These are phyloP conservation scores for Festucalex cinctus DNA, from an alignment of 2,113 vertebrate genomes.

Conservation along the genomic window DNA sequence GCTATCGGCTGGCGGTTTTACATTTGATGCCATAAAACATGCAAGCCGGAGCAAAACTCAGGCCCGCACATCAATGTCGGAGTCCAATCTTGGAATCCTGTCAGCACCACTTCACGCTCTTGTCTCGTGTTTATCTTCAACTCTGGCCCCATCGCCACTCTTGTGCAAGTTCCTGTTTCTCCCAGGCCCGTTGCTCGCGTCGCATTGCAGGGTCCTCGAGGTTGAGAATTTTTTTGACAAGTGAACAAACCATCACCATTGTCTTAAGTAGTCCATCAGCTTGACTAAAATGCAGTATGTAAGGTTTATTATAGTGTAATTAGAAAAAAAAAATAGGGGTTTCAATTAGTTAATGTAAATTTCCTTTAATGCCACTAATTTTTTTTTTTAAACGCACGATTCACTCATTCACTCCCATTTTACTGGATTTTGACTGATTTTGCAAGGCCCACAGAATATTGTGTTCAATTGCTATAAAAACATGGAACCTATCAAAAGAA, in stretches of 20 bases:
- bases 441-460: too few species aligned
- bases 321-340: not conserved
- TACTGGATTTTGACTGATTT: too few species aligned
- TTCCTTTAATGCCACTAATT: too few species aligned
- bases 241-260: not conserved
- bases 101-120: conserved; percentile 1
- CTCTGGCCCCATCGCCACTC: not conserved
- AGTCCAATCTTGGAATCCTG: not conserved
- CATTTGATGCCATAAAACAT: conserved; percentile 35
- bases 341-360: too few species aligned
- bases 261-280: not conserved
- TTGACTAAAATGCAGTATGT: not conserved
- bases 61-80: conserved; percentile 6
- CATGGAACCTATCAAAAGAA: too few species aligned
- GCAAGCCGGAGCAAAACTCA: conserved; percentile 20
- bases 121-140: not conserved
- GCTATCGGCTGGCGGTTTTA: conserved; percentile 29
- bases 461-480: too few species aligned
- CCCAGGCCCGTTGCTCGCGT: not conserved
- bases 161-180: conserved; percentile 2
- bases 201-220: not conserved
- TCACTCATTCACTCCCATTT: too few species aligned
- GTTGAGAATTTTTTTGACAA: not conserved
- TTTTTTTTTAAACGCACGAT: too few species aligned
- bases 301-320: not conserved